Base-by-base conservation (phyloP, 1,140 invertebrate species). In the Tenebrio molitor region DNA sequence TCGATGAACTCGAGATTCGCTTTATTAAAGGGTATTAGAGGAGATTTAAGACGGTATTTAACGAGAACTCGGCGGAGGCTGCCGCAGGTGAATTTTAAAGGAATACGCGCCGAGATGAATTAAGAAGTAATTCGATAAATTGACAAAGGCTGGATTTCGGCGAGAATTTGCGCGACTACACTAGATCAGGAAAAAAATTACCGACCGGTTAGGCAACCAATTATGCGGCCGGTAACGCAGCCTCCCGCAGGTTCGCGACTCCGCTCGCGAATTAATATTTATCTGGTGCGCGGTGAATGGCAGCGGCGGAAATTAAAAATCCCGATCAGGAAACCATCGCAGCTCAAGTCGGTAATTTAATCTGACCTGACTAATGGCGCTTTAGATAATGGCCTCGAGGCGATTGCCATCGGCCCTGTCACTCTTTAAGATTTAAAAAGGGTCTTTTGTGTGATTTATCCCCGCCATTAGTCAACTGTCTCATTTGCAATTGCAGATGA, bases 401-500 rank as follows among this genome's bases (percentile, higher is more conserved):
- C 34, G 72, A 78, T 78, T 78, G 74, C 77, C 74, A 78, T 78
- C 75, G 50, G 70, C 44, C 74, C 66, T 78, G 77, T 78, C 77
- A 76, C 63, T 74, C 74, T 78, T 74, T 74, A 74, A 76, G 77
- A 78, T 78, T 78, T 76, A 73, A 76, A 74, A 74, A 76, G 71
- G 74, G 74, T 76, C 73, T 72, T 76, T 76, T 75, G 67, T 78
- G 75, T 76, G 77, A 78, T 78, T 78, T 78, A 78, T 78, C 58
- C 50, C 36, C 16, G 68, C 71, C 72, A 76, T 78, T 74, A 74
- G 33, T 78, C 75, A 78, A 64, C 68, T 74, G 74, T 74, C 74
- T 78, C 77, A 74, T 78, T 78, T 76, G 76, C 73, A 78, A 78
- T 50, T 76, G 74, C 69, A 69, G 73, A 76, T 63, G 74, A 71